A percentile compares a stretch with the other conserved stretches of the same genome.
Conservation (phyloP, 30 jellyfish, hydroid and myxozoan species). For the Hydra vulgaris region DNA sequence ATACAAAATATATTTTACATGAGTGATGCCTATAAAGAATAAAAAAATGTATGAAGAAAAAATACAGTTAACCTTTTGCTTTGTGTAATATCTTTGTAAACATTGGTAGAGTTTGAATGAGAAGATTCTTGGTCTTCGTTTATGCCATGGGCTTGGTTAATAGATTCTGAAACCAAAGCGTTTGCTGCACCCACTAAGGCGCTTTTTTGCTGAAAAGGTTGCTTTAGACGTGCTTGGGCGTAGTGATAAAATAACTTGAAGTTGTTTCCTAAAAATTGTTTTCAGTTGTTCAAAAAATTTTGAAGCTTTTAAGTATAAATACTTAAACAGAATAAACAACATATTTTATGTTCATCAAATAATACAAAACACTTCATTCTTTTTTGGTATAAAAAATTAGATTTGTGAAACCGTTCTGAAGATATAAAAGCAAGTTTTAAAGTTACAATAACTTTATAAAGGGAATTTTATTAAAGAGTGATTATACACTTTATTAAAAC, state of each 20-base stretch:
- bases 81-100: neutral
- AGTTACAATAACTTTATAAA: no score
- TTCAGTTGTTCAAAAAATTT: neutral
- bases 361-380: no score
- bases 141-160: neutral
- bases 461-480: no score
- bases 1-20: no score
- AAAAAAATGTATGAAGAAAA: neutral
- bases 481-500: no score
- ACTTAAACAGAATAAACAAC: no score
- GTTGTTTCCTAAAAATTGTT: conserved; percentile 65
- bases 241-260: conserved; percentile 86
- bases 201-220: conserved; percentile 70
- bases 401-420: no score
- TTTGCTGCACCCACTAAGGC: conserved; percentile 98
- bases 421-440: no score
- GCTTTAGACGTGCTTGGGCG: conserved; percentile 94
- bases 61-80: neutral
- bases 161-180: conserved; percentile 85
- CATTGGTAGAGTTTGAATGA: neutral
- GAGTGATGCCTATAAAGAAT: no score
- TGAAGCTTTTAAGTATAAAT: neutral
- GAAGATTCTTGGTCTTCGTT: neutral
- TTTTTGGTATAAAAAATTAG: no score
- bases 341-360: no score